phyloP scores from a whole-genome alignment of 2,888 invertebrate species.

The Hydrotaea diabolus region DNA sequence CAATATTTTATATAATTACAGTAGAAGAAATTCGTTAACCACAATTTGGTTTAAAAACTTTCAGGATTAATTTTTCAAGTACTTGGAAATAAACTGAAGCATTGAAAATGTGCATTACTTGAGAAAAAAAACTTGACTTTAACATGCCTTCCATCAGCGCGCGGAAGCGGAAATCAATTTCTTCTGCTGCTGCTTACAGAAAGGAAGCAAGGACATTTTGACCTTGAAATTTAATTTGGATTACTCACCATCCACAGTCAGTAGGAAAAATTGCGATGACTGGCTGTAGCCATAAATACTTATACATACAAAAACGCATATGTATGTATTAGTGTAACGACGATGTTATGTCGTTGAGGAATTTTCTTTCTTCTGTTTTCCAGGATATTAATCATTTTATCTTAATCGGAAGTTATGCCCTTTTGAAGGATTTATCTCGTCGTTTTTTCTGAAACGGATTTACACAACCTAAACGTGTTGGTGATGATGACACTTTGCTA shows the following conservation, averaged over 20 bases:
- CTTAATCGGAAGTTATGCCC: conserved; percentile 1
- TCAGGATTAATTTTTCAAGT: not conserved
- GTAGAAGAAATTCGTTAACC: not conserved
- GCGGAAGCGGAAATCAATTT: not conserved
- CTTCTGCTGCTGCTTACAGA: not conserved
- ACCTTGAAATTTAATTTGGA: conserved; percentile 41
- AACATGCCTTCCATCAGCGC: not conserved
- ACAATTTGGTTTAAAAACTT: not conserved
- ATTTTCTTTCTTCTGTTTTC: not conserved
- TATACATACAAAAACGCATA: not conserved
- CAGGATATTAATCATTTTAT: conserved; percentile 20
- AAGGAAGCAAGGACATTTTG: conserved; percentile 17
- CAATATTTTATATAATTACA: not conserved
- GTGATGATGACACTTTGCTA: not conserved
- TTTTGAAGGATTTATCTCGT: not conserved
- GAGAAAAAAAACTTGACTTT: too few species aligned
- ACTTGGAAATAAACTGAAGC: too few species aligned
- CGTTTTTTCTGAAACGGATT: not conserved
- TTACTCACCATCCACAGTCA: not conserved
- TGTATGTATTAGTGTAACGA: not conserved
- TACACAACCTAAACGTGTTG: not conserved
- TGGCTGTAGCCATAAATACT: not conserved
- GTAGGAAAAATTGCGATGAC: not conserved
- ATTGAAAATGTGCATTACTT: too few species aligned
- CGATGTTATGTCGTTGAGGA: not conserved